Conservation (phyloP, 2,113 vertebrate species). For the Gobio gobio region DNA sequence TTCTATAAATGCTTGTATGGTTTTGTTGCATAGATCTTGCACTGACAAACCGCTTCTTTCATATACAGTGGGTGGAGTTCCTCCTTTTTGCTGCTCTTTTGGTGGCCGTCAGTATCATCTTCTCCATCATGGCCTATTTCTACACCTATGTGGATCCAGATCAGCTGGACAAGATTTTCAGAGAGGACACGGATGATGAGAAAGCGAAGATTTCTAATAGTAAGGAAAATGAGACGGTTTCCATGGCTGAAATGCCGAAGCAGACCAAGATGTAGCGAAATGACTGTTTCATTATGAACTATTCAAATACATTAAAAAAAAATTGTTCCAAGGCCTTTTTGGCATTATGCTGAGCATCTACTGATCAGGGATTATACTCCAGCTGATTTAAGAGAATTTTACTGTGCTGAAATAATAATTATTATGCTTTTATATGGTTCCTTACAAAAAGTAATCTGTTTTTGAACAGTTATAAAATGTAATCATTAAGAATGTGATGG, state of each 20-base stretch:
- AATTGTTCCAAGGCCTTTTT: slow-evolving; percentile 15
- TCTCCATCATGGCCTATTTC: slow-evolving; percentile 93
- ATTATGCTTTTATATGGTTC: background rate
- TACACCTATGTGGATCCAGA: slow-evolving; percentile 85
- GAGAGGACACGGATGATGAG: slow-evolving; percentile 59
- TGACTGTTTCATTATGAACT: background rate
- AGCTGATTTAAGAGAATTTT: slow-evolving; percentile 17
- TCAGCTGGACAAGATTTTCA: slow-evolving; percentile 69
- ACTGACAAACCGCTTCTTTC: background rate
- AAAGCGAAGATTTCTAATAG: slow-evolving; percentile 54
- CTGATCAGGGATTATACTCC: slow-evolving; percentile 6
- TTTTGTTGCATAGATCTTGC: background rate
- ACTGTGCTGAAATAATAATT: background rate
- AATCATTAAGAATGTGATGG: background rate
- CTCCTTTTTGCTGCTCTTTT: slow-evolving; percentile 88
- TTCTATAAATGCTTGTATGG: background rate
- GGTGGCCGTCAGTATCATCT: slow-evolving; percentile 86
- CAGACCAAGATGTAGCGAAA: slow-evolving; percentile 79
- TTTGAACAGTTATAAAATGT: background rate
- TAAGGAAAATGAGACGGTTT: background rate
- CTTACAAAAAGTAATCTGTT: background rate
- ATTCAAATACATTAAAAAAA: background rate
- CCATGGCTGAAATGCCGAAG: slow-evolving; percentile 55
- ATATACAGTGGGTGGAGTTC: slow-evolving; percentile 93
- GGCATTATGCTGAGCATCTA: slow-evolving; percentile 2